These are phyloP conservation scores for Penaeus japonicus DNA, from an alignment of 1,140 invertebrate genomes.

Conservation along the genomic window DNA sequence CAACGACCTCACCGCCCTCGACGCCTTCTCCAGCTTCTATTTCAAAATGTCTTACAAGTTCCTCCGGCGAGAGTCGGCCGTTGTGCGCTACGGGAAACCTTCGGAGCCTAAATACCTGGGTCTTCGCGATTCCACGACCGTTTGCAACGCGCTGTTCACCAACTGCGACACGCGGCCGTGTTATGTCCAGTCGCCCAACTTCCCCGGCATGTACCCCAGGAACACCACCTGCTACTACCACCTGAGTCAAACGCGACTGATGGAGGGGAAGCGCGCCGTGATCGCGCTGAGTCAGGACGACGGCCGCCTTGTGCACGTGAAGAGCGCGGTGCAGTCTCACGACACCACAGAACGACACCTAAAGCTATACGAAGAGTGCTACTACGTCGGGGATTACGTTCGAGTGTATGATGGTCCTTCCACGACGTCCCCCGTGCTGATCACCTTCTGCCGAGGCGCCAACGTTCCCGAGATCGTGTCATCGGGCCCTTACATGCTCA, in stretches of 20 bases:
- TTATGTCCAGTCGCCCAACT: conserved; percentile 84
- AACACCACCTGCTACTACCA: conserved; percentile 85
- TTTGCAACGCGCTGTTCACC: conserved; percentile 88
- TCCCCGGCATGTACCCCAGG: conserved; percentile 83
- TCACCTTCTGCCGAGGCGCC: conserved; percentile 89
- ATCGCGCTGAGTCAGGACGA: conserved; percentile 50
- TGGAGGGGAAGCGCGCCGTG: conserved; percentile 61
- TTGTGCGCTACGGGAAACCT: conserved; percentile 76
- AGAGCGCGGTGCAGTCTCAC: conserved; percentile 47
- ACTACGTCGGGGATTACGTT: conserved; percentile 86
- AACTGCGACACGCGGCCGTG: conserved; percentile 87
- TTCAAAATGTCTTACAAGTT: conserved; percentile 77
- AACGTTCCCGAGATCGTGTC: conserved; percentile 84
- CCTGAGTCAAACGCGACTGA: conserved; percentile 74
- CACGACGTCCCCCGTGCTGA: conserved; percentile 83
- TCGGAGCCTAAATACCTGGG: conserved; percentile 66
- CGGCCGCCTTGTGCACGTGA: conserved; percentile 55
- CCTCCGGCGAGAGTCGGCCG: conserved; percentile 75
- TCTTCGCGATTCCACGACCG: conserved; percentile 74
- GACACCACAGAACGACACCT: conserved; percentile 58
- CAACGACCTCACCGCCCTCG: conserved; percentile 58
- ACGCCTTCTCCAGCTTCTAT: conserved; percentile 59
- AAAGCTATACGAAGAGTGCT: conserved; percentile 81
- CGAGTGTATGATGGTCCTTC: conserved; percentile 91
- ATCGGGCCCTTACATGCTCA: conserved; percentile 83